Conservation (phyloP, 2,888 invertebrate genomes). For the Drosophila buzzatii region DNA sequence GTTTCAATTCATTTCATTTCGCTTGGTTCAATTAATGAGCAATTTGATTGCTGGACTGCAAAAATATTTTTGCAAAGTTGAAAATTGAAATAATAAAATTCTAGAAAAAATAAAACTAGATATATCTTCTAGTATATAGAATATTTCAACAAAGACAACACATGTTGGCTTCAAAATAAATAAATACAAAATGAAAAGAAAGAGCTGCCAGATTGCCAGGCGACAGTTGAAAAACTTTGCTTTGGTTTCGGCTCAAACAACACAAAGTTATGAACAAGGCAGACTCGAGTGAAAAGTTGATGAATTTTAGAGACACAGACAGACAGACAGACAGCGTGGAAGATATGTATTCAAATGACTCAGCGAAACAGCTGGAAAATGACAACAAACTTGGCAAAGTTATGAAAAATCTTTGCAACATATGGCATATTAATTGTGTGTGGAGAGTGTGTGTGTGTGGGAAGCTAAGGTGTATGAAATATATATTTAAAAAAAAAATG, state of each 20-base stretch:
- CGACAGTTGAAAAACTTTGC: slow-evolving; percentile 30
- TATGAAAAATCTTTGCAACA: slow-evolving; percentile 15
- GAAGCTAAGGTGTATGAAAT: neutral
- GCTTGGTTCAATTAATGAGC: slow-evolving; percentile 65
- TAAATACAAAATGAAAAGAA: slow-evolving; percentile 6
- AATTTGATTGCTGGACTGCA: slow-evolving; percentile 60
- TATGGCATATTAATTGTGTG: slow-evolving; percentile 16
- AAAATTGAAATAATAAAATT: slow-evolving; percentile 13
- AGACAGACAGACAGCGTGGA: too few species aligned
- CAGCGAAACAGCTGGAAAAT: slow-evolving; percentile 24
- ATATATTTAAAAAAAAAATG: neutral
- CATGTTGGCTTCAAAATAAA: slow-evolving; percentile 9
- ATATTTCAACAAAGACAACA: slow-evolving; percentile 14
- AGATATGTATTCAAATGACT: slow-evolving; percentile 8
- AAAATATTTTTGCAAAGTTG: slow-evolving; percentile 42
- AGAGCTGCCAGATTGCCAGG: slow-evolving; percentile 21
- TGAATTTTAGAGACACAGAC: slow-evolving; percentile 8
- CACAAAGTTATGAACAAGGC: slow-evolving; percentile 21
- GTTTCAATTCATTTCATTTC: slow-evolving; percentile 23
- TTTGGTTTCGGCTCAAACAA: neutral
- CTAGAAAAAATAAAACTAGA: neutral
- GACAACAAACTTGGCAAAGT: slow-evolving; percentile 17
- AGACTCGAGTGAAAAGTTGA: neutral
- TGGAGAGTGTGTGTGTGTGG: neutral
- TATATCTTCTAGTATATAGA: neutral